Conservation (phyloP, 2,888 invertebrate species). For the Catocala sponsa region DNA sequence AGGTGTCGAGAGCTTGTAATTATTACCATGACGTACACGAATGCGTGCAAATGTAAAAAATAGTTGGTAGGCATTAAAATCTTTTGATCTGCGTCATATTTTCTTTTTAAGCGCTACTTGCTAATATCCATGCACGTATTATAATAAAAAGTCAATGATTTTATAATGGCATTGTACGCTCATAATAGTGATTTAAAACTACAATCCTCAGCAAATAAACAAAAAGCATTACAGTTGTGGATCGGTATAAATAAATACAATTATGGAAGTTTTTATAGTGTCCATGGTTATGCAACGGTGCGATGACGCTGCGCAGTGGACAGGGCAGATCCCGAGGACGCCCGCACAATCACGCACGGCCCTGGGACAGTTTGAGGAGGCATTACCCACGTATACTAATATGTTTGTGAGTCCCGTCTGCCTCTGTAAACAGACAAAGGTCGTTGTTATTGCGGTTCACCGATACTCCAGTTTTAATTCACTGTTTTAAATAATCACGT, state of each 20-base stretch:
- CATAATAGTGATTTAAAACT: conserved; percentile 16
- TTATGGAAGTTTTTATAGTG: conserved; percentile 42
- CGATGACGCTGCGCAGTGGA: conserved; percentile 53
- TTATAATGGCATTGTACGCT: conserved; percentile 20
- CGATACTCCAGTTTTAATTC: conserved; percentile 9
- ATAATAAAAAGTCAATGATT: conserved; percentile 26
- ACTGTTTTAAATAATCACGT: conserved; percentile 4
- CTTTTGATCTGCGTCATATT: conserved; percentile 7
- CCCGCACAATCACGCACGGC: conserved; percentile 76
- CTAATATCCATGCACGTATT: conserved; percentile 5
- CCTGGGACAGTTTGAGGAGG: conserved; percentile 75
- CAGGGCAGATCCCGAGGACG: conserved; percentile 71
- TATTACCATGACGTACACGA: not conserved
- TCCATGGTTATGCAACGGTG: conserved; percentile 57
- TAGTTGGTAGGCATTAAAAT: not conserved
- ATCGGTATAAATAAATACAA: conserved; percentile 44
- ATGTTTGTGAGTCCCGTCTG: conserved; percentile 71
- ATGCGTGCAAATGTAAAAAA: not conserved
- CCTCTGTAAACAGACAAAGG: conserved; percentile 62
- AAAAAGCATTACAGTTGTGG: conserved; percentile 30
- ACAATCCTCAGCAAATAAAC: conserved; percentile 6
- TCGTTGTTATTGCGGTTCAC: conserved; percentile 25
- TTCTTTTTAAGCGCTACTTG: conserved; percentile 28
- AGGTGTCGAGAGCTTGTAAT: not conserved
- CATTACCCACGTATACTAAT: conserved; percentile 81